These are phyloP conservation scores for Chaunax sp. DNA, from an alignment of 2,797 vertebrate species.

Conservation along the genomic window DNA sequence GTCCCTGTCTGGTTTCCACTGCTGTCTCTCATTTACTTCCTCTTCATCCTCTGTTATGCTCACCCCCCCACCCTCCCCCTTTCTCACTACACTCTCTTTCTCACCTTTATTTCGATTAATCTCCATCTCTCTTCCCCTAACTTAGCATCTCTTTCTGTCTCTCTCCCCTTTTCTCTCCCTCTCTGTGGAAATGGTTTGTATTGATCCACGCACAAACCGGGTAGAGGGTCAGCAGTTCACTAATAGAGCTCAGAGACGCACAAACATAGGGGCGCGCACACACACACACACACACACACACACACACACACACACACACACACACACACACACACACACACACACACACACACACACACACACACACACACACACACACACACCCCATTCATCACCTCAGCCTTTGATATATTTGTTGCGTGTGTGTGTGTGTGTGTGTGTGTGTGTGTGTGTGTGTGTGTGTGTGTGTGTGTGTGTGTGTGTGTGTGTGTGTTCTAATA, in stretches of 20 bases:
- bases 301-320: slow-evolving; percentile 23
- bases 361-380: too few relatives aligned
- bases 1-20: neutral
- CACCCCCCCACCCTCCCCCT: slow-evolving; percentile 28
- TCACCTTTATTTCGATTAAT: slow-evolving; percentile 30
- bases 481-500: slow-evolving; percentile 25
- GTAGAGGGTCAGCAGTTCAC: slow-evolving; percentile 74
- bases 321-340: too few relatives aligned
- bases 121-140: slow-evolving; percentile 25
- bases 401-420: too few relatives aligned
- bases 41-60: slow-evolving; percentile 33
- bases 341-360: too few relatives aligned
- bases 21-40: slow-evolving; percentile 35
- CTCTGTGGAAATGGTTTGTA: slow-evolving; percentile 68
- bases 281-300: slow-evolving; percentile 2
- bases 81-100: slow-evolving; percentile 7
- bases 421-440: too few relatives aligned
- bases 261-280: slow-evolving; percentile 6
- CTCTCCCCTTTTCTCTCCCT: neutral
- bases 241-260: slow-evolving; percentile 72
- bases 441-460: too few relatives aligned
- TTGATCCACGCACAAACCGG: slow-evolving; percentile 70
- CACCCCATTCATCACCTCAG: too few relatives aligned
- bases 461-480: neutral
- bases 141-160: slow-evolving; percentile 11